phyloP scores from a whole-genome alignment of 2,113 vertebrate species.

The Periophthalmus modestus region DNA sequence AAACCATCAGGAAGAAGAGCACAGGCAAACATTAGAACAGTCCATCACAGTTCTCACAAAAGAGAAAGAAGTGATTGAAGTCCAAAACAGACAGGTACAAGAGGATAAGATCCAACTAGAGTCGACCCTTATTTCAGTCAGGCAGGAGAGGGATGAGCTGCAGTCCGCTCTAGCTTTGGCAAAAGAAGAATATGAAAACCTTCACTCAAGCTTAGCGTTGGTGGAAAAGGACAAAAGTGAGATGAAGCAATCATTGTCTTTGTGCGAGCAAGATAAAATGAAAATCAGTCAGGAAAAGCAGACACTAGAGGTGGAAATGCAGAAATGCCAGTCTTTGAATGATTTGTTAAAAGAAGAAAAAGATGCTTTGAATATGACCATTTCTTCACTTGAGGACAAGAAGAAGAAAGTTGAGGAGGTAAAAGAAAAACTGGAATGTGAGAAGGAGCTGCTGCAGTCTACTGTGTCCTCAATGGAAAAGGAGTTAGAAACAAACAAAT shows the following conservation, averaged over 20 bases:
- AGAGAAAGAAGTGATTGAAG: slow-evolving; percentile 38
- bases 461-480: slow-evolving; percentile 35
- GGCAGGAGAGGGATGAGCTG: slow-evolving; percentile 67
- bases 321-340: slow-evolving; percentile 38
- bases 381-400: slow-evolving; percentile 59
- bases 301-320: slow-evolving; percentile 38
- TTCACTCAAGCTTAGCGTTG: slow-evolving; percentile 23
- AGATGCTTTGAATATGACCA: slow-evolving; percentile 31
- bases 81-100: slow-evolving; percentile 31
- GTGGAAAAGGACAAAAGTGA: slow-evolving; percentile 40
- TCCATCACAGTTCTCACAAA: slow-evolving; percentile 30
- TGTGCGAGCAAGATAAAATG: slow-evolving; percentile 39
- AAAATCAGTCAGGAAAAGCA: slow-evolving; percentile 33
- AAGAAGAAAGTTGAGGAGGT: slow-evolving; percentile 61
- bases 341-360: slow-evolving; percentile 47
- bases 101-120: slow-evolving; percentile 61
- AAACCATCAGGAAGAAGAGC: slow-evolving; percentile 46
- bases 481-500: slow-evolving; percentile 43
- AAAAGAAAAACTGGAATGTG: slow-evolving; percentile 52
- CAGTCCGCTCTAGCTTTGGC: slow-evolving; percentile 44
- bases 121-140: slow-evolving; percentile 17
- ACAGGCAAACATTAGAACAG: slow-evolving; percentile 49
- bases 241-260: slow-evolving; percentile 27
- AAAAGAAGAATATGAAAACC: slow-evolving; percentile 45
- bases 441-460: slow-evolving; percentile 41